Base-by-base conservation (phyloP, 2,888 invertebrate species). In the Drosophila anomelani region DNA sequence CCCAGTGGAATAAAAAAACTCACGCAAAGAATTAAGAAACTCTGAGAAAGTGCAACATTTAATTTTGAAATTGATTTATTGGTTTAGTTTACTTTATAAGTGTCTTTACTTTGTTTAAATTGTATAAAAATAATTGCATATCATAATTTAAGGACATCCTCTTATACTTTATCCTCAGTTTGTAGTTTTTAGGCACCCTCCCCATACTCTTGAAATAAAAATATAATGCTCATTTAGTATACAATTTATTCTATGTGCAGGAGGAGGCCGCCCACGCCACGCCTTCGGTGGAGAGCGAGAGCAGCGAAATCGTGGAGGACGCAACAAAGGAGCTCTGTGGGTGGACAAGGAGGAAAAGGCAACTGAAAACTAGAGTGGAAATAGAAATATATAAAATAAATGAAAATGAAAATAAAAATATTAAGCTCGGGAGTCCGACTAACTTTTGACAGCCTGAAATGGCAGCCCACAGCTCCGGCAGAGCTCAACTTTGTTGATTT, bases 371-470 rank as follows among this genome's bases (percentile, higher is more conserved):
- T 61, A 58, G 49, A 55, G 54, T 23, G 43, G 44, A 39, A 54
- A 57, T 47, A 43, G 26, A 68, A 43, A 44, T 49, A 53, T 34
- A 34, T 34, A 12, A 34, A 10, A 34, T 55, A 51, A 61, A 55
- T 36, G n/a, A 32, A 62, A 58, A 59, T 46, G 32, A 54, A 59
- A 47, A 59, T 55, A 60, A 59, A 68, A 68, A 26, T 57, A 64
- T 64, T 57, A 49, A 53, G 60, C 71, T 60, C 60, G 63, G 66
- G 71, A 62, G 63, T 79, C 67, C 61, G 73, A 88, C 82, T 68
- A 87, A 85, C 89, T 83, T 87, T 80, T 84, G 73, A 76, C 88
- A 79, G 71, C 56, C 61, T 68, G 80, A 75, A 73, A 75, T 67
- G 72, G 59, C 66, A 55, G 54, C 26, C 46, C n/a, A 3, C 46